A percentile compares a stretch with the other conserved stretches of the same genome.
Conservation (phyloP, 2,113 vertebrate species). For the Chunga burmeisteri region DNA sequence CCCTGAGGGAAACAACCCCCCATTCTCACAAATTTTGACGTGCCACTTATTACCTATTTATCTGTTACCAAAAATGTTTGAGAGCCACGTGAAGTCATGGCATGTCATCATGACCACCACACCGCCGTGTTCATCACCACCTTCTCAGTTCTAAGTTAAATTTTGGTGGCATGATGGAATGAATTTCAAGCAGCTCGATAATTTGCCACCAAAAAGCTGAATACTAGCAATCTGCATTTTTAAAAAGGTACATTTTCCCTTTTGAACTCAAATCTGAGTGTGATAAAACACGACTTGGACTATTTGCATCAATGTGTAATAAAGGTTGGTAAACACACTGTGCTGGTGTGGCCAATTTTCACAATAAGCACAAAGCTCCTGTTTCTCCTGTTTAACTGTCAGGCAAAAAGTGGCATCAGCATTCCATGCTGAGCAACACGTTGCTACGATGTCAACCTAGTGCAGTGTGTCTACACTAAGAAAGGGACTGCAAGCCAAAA, state of each 20-base stretch:
- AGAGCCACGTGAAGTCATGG: neutral
- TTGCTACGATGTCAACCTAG: neutral
- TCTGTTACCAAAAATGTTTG: neutral
- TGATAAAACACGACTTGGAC: neutral
- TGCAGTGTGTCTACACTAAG: neutral
- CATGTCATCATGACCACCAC: neutral
- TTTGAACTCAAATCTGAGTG: neutral
- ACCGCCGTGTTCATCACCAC: fast-evolving
- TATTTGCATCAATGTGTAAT: neutral
- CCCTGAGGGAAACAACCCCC: neutral
- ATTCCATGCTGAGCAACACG: neutral
- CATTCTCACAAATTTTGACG: neutral
- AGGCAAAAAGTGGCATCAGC: neutral
- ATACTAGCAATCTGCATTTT: neutral
- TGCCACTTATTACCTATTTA: neutral
- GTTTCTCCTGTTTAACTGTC: neutral
- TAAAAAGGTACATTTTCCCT: neutral
- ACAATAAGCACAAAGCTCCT: neutral
- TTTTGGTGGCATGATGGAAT: neutral
- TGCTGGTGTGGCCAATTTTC: neutral
- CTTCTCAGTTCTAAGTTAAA: neutral
- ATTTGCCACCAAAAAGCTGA: neutral
- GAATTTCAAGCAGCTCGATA: neutral
- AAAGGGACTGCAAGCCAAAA: neutral
- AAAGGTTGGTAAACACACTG: neutral